These are phyloP conservation scores for Nycticryphes semicollaris DNA, from an alignment of 2,113 vertebrate species.

Conservation along the genomic window DNA sequence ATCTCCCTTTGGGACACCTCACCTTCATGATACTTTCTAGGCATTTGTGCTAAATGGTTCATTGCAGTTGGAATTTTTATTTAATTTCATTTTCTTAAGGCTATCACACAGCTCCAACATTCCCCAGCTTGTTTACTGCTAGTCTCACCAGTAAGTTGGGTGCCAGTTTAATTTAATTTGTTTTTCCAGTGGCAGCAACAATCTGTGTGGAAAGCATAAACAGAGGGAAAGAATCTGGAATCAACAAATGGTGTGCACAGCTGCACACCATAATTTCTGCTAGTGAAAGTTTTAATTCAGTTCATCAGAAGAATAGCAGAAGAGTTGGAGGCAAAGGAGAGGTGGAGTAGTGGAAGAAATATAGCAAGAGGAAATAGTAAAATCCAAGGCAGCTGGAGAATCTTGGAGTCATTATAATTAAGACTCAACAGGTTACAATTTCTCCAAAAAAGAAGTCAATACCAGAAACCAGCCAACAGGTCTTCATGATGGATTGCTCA, in stretches of 20 bases:
- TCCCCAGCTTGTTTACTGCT: constrained; percentile 53
- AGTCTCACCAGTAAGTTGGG: background rate
- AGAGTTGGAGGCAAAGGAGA: constrained; percentile 50
- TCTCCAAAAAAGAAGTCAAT: constrained; percentile 6
- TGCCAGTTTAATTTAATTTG: constrained; percentile 64
- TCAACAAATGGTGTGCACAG: constrained; percentile 64
- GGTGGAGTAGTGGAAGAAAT: constrained; percentile 60
- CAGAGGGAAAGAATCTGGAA: constrained; percentile 48
- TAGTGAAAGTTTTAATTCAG: constrained; percentile 65
- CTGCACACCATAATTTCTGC: constrained; percentile 61
- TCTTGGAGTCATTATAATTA: constrained; percentile 58
- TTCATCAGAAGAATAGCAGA: constrained; percentile 53
- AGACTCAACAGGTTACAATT: constrained; percentile 50
- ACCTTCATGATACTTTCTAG: constrained; percentile 53
- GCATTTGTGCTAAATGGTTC: constrained; percentile 8
- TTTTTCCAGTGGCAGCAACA: constrained; percentile 70
- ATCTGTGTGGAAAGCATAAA: constrained; percentile 62
- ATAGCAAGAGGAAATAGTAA: constrained; percentile 58
- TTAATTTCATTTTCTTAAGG: constrained; percentile 37
- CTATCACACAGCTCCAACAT: constrained; percentile 10
- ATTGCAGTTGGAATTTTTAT: constrained; percentile 42
- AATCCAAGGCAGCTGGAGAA: constrained; percentile 64
- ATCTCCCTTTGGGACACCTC: background rate
- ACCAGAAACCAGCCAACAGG: background rate
- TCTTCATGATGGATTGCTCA: constrained; percentile 1